Conservation (phyloP, 1,140 invertebrate genomes). For the Octopus sinensis region DNA sequence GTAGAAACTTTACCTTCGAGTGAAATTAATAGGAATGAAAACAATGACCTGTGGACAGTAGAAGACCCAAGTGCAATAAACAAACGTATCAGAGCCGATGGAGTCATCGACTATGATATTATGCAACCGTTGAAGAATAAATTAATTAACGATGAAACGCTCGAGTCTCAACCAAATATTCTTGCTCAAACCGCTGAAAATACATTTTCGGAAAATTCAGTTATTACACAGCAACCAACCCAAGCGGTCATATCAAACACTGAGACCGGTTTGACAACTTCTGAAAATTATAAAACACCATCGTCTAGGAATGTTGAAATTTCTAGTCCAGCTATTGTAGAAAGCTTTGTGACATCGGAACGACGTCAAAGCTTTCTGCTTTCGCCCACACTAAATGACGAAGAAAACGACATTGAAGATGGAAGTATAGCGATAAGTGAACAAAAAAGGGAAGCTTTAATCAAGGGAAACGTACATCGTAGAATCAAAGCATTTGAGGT, state of each 20-base stretch:
- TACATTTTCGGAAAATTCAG: background rate
- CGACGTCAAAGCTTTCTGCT: background rate
- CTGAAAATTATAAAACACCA: background rate
- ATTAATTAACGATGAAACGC: background rate
- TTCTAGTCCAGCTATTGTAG: background rate
- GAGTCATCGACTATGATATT: background rate
- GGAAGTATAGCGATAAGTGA: background rate
- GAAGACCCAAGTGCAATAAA: background rate
- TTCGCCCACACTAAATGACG: background rate
- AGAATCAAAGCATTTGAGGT: background rate
- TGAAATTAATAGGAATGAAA: background rate
- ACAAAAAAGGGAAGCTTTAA: background rate
- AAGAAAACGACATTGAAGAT: background rate
- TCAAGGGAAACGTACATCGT: background rate
- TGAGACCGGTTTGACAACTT: background rate
- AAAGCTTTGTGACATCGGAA: background rate
- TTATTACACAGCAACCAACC: background rate
- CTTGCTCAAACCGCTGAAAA: background rate
- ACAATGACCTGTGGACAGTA: background rate
- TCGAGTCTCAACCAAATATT: background rate
- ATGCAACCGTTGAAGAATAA: background rate
- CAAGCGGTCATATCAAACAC: background rate
- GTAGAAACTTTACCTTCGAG: background rate
- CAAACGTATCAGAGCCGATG: background rate
- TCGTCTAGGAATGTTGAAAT: constrained; percentile 5